Base-by-base conservation (phyloP, 2,113 vertebrate genomes). In the Phainopepla nitens region DNA sequence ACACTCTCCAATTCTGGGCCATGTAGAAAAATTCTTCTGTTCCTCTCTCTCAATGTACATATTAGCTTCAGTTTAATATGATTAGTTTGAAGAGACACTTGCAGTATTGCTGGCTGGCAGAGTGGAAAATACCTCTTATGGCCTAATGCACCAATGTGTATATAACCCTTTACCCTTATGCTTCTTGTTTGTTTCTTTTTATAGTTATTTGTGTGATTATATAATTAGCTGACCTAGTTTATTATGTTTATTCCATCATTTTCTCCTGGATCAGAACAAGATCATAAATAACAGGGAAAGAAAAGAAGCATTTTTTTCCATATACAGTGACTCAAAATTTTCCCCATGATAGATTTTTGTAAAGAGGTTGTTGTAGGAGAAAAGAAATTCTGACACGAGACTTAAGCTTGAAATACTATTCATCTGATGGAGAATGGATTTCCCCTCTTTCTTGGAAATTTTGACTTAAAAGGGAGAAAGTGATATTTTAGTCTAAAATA, bases 141-240 rank as follows among this genome's bases (percentile, higher is more conserved):
- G 89, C 79, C 68, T 90, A 91, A 78, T 91, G 81, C 75, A 89
- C 56, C 50, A 22, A 60, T 47, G 44, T 65, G 88, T 80, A 75
- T 51, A 39, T 96, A 91, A 81, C 68, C 62, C n/a, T 82, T 80
- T 81, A 53, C 69, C 66, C 78, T 97, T 87, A 85, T 58, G 89
- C 44, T 82, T 97, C 61, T 93, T 77, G 58, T 90, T 77, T 96
- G 75, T 50, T 93, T 65, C 77, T 93, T 89, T 96, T 94, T 89
- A 91, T 93, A 93, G 91, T 61, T 91, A 96, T 82, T 94, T 18
- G 27, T 89, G 29, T 96, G 77, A 94, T 80, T 96, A 94, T 68
- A 82, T 96, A 98, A 97, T 97, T 96, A 97, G 83, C 49, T 96
- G 89, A 88, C 75, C 89, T 89, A 89, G 50, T 91, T 97, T 81